Evolutionary conservation across 2,113 vertebrate genomes (phyloP).

Genomic region (Lethenteron camtschaticum): DNA sequence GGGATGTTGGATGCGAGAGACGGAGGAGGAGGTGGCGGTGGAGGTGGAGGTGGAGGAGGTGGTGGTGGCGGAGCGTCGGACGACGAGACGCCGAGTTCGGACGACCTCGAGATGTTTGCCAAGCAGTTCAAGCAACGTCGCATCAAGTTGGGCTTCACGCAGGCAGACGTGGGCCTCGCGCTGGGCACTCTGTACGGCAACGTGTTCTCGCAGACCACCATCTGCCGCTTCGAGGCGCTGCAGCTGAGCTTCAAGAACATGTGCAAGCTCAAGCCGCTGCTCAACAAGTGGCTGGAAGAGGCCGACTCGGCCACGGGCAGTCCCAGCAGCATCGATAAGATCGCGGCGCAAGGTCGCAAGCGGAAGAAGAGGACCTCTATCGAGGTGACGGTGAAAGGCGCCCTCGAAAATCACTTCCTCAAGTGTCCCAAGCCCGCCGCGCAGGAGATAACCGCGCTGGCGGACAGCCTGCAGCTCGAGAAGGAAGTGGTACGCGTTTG

Average conservation of each 20-base stretch:
- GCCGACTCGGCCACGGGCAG: conserved; percentile 91
- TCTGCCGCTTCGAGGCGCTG: conserved; percentile 98
- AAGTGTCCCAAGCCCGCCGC: conserved; percentile 95
- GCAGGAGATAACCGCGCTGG: conserved; percentile 82
- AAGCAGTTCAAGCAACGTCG: conserved; percentile 94
- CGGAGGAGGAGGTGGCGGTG: not conserved
- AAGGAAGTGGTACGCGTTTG: conserved; percentile 99
- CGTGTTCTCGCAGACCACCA: conserved; percentile 97
- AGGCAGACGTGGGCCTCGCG: conserved; percentile 86
- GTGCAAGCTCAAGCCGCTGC: conserved; percentile 98
- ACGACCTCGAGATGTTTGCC: conserved; percentile 97
- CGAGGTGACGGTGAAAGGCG: conserved; percentile 97
- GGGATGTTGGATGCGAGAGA: conserved; percentile 1
- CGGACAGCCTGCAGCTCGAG: conserved; percentile 97
- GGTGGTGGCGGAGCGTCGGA: conserved; percentile 29
- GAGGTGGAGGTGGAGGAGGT: not conserved
- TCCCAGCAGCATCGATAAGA: conserved; percentile 96
- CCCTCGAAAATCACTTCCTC: conserved; percentile 96
- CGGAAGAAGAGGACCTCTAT: conserved; percentile 97
- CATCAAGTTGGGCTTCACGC: conserved; percentile 91
- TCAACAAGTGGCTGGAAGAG: conserved; percentile 99
- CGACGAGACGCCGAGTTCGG: conserved; percentile 90
- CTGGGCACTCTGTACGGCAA: conserved; percentile 92
- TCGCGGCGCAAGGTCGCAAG: conserved; percentile 91
- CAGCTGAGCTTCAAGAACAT: conserved; percentile 99